These are phyloP conservation scores for Protobothrops flavoviridis DNA, from an alignment of 2,113 vertebrate species.

Conservation along the genomic window DNA sequence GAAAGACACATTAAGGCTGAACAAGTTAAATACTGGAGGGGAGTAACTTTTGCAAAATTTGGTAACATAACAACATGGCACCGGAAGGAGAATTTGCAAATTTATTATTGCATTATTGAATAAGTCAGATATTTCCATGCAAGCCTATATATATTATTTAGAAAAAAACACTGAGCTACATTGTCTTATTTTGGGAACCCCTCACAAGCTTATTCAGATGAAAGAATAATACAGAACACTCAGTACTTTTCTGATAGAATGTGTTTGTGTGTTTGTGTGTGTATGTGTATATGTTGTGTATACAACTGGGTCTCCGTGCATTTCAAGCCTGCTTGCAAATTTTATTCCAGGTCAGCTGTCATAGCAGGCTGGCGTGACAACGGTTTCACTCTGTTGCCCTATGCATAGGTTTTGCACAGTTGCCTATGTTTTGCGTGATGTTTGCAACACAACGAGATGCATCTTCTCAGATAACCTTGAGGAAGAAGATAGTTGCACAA, in stretches of 20 bases:
- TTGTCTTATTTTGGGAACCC: not conserved
- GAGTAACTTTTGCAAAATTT: not conserved
- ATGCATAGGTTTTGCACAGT: not conserved
- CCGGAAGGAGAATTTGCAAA: not conserved
- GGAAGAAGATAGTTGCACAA: constrained; percentile 2
- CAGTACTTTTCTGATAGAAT: not conserved
- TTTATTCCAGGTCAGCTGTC: constrained; percentile 18
- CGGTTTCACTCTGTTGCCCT: not conserved
- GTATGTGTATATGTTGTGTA: too few relatives aligned
- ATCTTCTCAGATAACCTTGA: constrained; percentile 27
- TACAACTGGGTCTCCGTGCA: not conserved
- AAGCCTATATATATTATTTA: not conserved
- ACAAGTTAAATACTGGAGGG: not conserved
- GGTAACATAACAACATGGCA: not conserved
- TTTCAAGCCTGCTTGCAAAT: not conserved
- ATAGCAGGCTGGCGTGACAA: not conserved
- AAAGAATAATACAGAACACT: not conserved
- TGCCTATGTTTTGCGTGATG: constrained; percentile 11
- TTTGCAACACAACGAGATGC: not conserved
- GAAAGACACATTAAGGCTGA: not conserved
- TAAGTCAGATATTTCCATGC: not conserved
- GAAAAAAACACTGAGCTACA: not conserved
- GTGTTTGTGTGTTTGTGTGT: not conserved
- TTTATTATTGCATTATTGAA: not conserved
- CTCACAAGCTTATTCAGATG: not conserved